A percentile compares a stretch with the other conserved stretches of the same genome.
phyloP scores from a whole-genome alignment of 2,797 vertebrate species.

The Agapornis canus region DNA sequence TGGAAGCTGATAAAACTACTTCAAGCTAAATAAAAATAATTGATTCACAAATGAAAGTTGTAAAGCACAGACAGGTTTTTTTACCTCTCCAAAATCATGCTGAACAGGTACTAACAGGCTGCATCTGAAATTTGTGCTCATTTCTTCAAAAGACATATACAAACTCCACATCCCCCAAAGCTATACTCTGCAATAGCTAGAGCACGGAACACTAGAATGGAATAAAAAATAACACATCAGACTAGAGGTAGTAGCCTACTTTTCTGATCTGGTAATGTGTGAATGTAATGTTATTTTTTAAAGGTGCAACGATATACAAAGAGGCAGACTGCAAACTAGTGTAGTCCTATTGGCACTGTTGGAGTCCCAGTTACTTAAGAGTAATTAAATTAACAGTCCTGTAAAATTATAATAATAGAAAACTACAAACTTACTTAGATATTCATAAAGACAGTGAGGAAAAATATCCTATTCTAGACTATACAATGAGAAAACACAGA shows the following conservation, averaged over 20 bases:
- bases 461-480: neutral
- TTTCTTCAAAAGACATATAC: slow-evolving; percentile 4
- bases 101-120: neutral
- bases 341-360: neutral
- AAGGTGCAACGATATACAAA: neutral
- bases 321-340: neutral
- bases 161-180: neutral
- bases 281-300: neutral
- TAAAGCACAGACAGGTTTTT: neutral
- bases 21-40: neutral
- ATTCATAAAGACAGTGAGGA: neutral
- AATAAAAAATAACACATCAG: neutral
- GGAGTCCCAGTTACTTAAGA: neutral
- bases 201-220: neutral
- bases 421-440: neutral
- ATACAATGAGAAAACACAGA: neutral
- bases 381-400: neutral
- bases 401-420: neutral
- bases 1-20: neutral
- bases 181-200: neutral
- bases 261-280: neutral
- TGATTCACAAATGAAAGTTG: slow-evolving; percentile 26
- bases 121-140: neutral
- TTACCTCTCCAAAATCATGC: neutral
- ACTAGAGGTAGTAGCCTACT: neutral